Conservation (phyloP, 2,113 vertebrate species). For the Galbula dea region DNA sequence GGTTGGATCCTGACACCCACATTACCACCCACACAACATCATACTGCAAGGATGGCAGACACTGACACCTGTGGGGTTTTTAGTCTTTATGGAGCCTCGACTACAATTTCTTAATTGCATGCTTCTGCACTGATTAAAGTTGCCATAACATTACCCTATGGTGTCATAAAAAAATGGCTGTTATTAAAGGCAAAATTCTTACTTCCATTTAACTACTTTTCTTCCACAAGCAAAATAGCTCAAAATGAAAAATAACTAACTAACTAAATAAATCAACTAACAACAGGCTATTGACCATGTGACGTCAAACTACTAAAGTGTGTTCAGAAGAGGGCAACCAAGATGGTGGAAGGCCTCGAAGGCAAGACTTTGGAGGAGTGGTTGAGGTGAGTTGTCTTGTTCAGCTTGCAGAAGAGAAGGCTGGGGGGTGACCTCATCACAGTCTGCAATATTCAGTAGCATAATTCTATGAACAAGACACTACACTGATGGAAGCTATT, state of each 20-base stretch:
- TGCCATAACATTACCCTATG: neutral
- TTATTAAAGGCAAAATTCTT: neutral
- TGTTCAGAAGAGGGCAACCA: too few relatives aligned
- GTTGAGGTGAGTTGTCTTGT: neutral
- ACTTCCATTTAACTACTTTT: neutral
- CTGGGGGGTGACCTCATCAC: accelerated
- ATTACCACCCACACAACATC: neutral
- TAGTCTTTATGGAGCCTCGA: neutral
- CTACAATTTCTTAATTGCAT: neutral
- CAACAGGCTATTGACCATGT: neutral
- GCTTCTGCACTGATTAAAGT: neutral
- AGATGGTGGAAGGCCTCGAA: neutral
- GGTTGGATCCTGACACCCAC: neutral
- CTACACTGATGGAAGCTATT: neutral
- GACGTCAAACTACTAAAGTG: neutral
- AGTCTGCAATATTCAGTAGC: neutral
- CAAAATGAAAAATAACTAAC: too few relatives aligned
- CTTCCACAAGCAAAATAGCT: neutral
- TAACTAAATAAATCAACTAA: too few relatives aligned
- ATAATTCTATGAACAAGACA: neutral
- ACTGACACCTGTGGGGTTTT: neutral
- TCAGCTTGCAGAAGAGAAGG: neutral
- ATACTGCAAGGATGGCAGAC: neutral
- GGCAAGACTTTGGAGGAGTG: accelerated
- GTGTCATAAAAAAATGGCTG: neutral